Evolutionary conservation across 2,797 vertebrate species (phyloP).

Genomic region (Galagoides demidoff): DNA sequence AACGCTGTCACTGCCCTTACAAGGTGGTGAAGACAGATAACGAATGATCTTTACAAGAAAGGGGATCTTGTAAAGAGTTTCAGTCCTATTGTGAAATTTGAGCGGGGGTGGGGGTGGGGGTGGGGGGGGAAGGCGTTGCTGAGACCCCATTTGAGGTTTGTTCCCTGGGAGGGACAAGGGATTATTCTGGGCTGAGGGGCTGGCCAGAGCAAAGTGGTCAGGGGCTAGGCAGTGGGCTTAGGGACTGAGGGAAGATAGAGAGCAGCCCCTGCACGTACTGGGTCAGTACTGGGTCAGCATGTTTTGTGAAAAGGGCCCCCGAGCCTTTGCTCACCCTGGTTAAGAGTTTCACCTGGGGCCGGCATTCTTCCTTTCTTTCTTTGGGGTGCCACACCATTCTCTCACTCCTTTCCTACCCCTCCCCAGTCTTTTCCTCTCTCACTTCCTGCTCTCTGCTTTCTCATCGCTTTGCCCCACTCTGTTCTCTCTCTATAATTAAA

Average conservation of each 20-base stretch:
- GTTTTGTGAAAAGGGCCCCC: neutral
- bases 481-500: no score
- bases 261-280: neutral
- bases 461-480: no score
- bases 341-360: neutral
- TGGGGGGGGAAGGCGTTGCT: neutral
- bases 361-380: no score
- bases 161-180: neutral
- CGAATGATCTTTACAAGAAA: neutral
- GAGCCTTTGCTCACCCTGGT: conserved; percentile 29
- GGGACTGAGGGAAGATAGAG: neutral
- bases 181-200: neutral
- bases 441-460: no score
- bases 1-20: conserved; percentile 31
- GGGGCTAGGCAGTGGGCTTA: neutral
- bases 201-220: neutral
- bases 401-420: no score
- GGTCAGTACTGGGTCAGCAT: neutral
- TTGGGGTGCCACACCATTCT: no score
- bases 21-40: neutral
- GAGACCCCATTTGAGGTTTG: neutral
- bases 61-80: neutral
- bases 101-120: neutral
- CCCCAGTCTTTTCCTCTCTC: no score
- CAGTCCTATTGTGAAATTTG: neutral